Percentiles rank a stretch among this genome's conserved stretches.
These are phyloP conservation scores for Crambe crambe DNA, from an alignment of 37 sponge, comb jelly and placozoan genomes.

Conservation along the genomic window DNA sequence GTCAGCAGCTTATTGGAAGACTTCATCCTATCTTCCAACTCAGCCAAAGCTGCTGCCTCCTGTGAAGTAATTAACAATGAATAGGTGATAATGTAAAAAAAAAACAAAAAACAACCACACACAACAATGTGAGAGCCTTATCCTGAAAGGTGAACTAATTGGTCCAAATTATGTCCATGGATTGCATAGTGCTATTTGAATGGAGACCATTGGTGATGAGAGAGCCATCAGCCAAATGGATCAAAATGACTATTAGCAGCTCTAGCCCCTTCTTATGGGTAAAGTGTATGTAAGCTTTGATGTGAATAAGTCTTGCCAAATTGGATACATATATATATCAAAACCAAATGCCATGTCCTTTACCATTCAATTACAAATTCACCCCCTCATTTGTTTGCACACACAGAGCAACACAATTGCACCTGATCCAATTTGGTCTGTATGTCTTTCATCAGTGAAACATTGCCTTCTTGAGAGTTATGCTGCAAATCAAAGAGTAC, in stretches of 20 bases:
- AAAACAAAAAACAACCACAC: too few species aligned
- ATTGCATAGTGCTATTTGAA: background rate
- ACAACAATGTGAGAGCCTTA: background rate
- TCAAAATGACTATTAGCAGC: background rate
- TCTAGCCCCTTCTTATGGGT: background rate
- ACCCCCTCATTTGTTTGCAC: background rate
- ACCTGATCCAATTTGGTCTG: constrained; percentile 56
- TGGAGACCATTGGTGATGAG: too few species aligned
- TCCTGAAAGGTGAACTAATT: background rate
- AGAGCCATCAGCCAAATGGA: background rate
- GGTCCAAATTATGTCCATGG: background rate
- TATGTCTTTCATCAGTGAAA: constrained; percentile 14
- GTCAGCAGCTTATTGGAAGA: constrained; percentile 40
- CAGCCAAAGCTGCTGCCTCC: constrained; percentile 44
- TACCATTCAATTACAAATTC: too few species aligned
- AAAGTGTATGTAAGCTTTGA: background rate
- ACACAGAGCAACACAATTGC: too few species aligned
- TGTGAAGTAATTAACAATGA: background rate
- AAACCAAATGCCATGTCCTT: too few species aligned
- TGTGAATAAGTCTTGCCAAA: too few species aligned
- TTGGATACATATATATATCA: too few species aligned
- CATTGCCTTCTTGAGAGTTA: background rate
- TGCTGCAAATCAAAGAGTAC: background rate
- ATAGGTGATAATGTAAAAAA: too few species aligned
- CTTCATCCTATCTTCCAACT: constrained; percentile 41